Conservation (phyloP, 1,140 invertebrate species). For the Heliconius hewitsoni region DNA sequence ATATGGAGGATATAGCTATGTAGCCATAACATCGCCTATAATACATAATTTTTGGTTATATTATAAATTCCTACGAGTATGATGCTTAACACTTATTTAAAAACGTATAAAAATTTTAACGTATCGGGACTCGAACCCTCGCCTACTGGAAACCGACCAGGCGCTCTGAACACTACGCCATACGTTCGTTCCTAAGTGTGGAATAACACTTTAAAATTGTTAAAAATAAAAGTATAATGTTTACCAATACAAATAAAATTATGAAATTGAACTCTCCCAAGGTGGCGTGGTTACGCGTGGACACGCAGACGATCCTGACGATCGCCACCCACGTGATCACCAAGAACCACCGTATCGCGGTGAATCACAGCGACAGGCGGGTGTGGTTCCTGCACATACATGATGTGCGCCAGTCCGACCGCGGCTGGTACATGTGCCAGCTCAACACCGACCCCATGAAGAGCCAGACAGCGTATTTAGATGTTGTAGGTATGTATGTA, state of each 20-base stretch:
- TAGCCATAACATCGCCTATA: too few species aligned
- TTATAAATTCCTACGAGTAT: too few species aligned
- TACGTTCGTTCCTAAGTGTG: too few species aligned
- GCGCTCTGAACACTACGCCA: too few species aligned
- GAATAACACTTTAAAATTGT: too few species aligned
- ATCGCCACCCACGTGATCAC: constrained; percentile 94
- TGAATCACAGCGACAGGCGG: constrained; percentile 90
- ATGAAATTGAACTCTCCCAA: constrained; percentile 52
- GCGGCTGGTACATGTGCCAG: constrained; percentile 94
- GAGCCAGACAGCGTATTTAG: constrained; percentile 92
- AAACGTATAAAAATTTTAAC: too few species aligned
- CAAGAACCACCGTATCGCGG: constrained; percentile 91
- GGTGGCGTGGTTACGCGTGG: constrained; percentile 94
- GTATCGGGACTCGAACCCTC: too few species aligned
- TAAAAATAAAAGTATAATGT: too few species aligned
- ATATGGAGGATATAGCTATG: too few species aligned
- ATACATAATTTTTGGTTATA: too few species aligned
- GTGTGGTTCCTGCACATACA: constrained; percentile 93
- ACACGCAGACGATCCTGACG: constrained; percentile 95
- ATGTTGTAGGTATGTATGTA: constrained; percentile 80
- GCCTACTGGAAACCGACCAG: too few species aligned
- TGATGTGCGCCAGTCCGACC: constrained; percentile 89
- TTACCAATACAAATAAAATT: background rate
- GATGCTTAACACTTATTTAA: too few species aligned
- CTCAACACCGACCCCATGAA: constrained; percentile 96